Percentiles rank a stretch among this genome's conserved stretches.
Evolutionary conservation across 2,113 vertebrate genomes (phyloP).

Genomic region (Menura novaehollandiae): DNA sequence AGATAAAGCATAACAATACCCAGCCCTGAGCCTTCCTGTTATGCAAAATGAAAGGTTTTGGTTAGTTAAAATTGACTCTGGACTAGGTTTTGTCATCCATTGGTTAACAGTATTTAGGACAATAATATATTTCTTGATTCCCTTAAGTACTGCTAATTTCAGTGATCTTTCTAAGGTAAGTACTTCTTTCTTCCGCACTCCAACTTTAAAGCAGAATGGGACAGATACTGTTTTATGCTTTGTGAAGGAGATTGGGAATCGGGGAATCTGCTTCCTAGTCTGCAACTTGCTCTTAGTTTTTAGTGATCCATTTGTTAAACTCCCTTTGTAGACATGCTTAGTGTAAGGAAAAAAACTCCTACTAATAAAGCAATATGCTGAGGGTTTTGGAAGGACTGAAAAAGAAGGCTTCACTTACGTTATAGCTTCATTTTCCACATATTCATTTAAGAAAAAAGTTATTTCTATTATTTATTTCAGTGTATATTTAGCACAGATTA

Average conservation of each 20-base stretch:
- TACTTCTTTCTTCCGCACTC: not conserved
- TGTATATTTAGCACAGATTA: not conserved
- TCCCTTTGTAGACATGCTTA: not conserved
- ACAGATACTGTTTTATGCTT: not conserved
- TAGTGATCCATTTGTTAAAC: not conserved
- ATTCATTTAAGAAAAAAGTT: not conserved
- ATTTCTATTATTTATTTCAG: not conserved
- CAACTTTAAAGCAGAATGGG: not conserved
- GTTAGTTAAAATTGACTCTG: not conserved
- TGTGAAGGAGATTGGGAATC: not conserved
- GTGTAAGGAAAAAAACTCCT: not conserved
- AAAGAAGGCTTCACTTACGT: fast-evolving
- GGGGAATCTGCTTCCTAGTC: not conserved
- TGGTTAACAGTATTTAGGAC: not conserved
- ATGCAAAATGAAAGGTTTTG: not conserved
- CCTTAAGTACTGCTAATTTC: not conserved
- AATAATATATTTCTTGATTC: not conserved
- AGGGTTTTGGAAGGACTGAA: not conserved
- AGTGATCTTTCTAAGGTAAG: not conserved
- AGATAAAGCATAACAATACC: not conserved
- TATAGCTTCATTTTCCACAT: not conserved
- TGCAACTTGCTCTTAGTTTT: not conserved
- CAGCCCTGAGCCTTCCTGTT: not conserved
- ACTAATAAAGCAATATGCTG: not conserved
- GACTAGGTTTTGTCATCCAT: not conserved